Evolutionary conservation across 2,113 vertebrate genomes (phyloP).

Genomic region (Lasiurus borealis): DNA sequence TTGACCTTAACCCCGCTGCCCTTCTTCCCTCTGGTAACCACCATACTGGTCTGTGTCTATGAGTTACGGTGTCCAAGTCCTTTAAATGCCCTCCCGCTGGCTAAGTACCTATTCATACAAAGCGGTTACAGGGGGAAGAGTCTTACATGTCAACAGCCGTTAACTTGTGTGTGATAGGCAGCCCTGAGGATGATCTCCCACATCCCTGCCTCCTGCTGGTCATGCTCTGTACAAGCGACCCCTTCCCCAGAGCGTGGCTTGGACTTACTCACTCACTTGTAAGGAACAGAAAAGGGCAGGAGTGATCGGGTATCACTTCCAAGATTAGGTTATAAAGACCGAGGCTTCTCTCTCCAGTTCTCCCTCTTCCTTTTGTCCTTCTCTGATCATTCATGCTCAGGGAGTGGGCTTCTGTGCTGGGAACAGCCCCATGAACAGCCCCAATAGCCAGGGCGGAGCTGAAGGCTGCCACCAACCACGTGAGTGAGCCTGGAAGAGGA

Average conservation of each 20-base stretch:
- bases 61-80: not conserved
- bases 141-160: slow-evolving; percentile 10
- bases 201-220: not conserved
- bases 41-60: not conserved
- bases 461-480: not conserved
- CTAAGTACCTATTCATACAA: not conserved
- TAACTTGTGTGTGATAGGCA: not conserved
- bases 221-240: not conserved
- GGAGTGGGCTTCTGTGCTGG: not conserved
- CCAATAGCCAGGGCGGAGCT: not conserved
- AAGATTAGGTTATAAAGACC: slow-evolving; percentile 5
- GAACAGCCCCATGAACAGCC: not conserved
- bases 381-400: not conserved
- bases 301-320: not conserved
- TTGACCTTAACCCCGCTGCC: not conserved
- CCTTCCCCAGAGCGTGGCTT: not conserved
- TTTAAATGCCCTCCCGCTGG: slow-evolving; percentile 41
- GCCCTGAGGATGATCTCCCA: not conserved
- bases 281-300: slow-evolving; percentile 50
- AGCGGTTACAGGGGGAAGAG: not conserved
- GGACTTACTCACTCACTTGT: slow-evolving; percentile 9
- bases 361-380: not conserved
- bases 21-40: not conserved
- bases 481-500: slow-evolving; percentile 27
- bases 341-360: slow-evolving; percentile 4